These are phyloP conservation scores for Ennomos erosarius DNA, from an alignment of 2,888 invertebrate species.

Conservation along the genomic window DNA sequence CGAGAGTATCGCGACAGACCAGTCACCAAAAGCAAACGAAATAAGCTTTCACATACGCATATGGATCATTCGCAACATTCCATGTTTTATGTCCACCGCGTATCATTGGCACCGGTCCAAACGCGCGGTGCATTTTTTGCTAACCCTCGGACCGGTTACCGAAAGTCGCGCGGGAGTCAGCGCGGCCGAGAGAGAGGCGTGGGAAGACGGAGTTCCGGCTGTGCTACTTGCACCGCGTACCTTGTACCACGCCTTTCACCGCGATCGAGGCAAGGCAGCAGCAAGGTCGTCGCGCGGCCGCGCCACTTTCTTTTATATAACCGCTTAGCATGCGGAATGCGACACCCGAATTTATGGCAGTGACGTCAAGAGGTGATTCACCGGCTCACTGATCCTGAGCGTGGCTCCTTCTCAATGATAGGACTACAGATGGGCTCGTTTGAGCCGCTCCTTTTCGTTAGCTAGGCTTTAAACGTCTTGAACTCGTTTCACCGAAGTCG, in stretches of 20 bases:
- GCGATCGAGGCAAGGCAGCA: conserved; percentile 50
- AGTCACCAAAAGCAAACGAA: conserved; percentile 20
- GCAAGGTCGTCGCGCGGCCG: conserved; percentile 79
- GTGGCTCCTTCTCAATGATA: conserved; percentile 35
- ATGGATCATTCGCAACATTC: conserved; percentile 50
- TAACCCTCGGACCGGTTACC: conserved; percentile 64
- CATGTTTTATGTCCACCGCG: conserved; percentile 56
- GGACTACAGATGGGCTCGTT: conserved; percentile 31
- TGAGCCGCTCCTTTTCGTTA: conserved; percentile 15
- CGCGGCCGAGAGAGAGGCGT: conserved; percentile 63
- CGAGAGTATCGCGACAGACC: too few species aligned
- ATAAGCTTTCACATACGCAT: conserved; percentile 41
- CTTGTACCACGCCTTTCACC: conserved; percentile 75
- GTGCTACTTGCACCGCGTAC: conserved; percentile 70
- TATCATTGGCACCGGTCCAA: conserved; percentile 56
- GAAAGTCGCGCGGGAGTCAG: conserved; percentile 62
- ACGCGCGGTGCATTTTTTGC: conserved; percentile 64
- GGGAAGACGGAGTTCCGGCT: conserved; percentile 83
- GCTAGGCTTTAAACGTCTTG: background rate
- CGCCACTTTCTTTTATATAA: conserved; percentile 84
- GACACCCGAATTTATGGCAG: conserved; percentile 77
- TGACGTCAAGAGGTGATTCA: conserved; percentile 81
- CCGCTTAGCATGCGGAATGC: conserved; percentile 69
- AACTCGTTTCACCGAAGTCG: too few species aligned
- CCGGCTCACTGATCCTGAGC: conserved; percentile 41